phyloP scores from a whole-genome alignment of 1,140 invertebrate species.

The Triops longicaudatus region DNA sequence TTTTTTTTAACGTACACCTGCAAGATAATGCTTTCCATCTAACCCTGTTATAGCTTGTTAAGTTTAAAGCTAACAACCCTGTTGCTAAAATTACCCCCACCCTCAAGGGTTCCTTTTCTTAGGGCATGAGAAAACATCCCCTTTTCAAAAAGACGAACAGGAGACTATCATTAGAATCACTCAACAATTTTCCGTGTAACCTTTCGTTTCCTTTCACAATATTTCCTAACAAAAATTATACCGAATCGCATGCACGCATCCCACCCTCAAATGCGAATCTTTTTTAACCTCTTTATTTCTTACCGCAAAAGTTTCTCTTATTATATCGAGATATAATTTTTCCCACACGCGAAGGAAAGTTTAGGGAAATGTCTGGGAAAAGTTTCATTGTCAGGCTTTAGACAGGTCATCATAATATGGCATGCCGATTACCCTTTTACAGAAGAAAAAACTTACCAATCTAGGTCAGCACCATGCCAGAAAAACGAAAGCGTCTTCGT shows the following conservation, averaged over 20 bases:
- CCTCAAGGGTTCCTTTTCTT: too few species aligned
- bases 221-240: not conserved
- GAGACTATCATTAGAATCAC: too few species aligned
- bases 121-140: too few species aligned
- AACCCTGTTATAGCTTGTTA: too few species aligned
- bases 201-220: not conserved
- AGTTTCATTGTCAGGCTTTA: not conserved
- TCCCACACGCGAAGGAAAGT: not conserved
- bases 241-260: not conserved
- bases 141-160: too few species aligned
- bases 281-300: not conserved
- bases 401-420: not conserved
- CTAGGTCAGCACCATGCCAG: not conserved
- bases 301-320: constrained; percentile 2
- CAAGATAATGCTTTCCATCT: too few species aligned
- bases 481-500: not conserved
- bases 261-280: not conserved
- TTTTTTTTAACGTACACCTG: too few species aligned
- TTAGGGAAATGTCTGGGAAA: not conserved
- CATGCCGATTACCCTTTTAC: not conserved
- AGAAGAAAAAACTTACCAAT: not conserved
- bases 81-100: too few species aligned
- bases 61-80: too few species aligned
- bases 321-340: not conserved
- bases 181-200: too few species aligned